phyloP scores from a whole-genome alignment of 1,140 invertebrate species.

The Tetranychus urticae region DNA sequence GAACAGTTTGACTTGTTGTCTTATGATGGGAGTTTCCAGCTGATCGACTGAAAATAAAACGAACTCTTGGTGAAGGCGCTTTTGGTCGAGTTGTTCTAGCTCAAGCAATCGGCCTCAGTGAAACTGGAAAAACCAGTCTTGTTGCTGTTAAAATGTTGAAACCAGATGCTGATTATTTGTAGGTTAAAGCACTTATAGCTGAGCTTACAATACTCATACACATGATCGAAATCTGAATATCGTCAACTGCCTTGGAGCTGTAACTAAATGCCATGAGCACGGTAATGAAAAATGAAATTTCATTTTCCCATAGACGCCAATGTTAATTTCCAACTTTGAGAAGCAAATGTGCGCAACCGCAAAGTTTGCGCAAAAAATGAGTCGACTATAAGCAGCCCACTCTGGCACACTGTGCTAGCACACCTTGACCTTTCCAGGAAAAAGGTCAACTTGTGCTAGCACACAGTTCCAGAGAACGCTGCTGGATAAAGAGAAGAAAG shows the following conservation, averaged over 20 bases:
- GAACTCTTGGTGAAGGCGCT: constrained; percentile 51
- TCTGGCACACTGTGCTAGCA: too few relatives aligned
- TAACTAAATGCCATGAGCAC: constrained; percentile 25
- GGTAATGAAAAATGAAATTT: too few relatives aligned
- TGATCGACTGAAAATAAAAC: constrained; percentile 10
- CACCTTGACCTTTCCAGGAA: too few relatives aligned
- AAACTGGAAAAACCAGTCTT: constrained; percentile 4
- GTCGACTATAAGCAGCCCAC: too few relatives aligned
- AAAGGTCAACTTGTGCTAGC: too few relatives aligned
- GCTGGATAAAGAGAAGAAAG: too few relatives aligned
- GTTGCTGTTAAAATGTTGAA: constrained; percentile 16
- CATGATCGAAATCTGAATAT: constrained; percentile 30
- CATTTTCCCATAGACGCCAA: too few relatives aligned
- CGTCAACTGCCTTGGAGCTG: constrained; percentile 29
- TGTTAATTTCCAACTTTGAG: too few relatives aligned
- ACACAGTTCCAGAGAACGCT: too few relatives aligned
- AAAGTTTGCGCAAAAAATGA: too few relatives aligned
- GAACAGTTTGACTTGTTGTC: constrained; percentile 30
- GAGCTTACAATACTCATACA: constrained; percentile 31
- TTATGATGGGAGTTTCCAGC: constrained; percentile 37
- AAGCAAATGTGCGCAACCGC: too few relatives aligned
- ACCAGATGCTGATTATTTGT: constrained; percentile 11
- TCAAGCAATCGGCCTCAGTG: constrained; percentile 22
- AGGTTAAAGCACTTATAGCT: constrained; percentile 23
- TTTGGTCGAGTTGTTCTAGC: constrained; percentile 82